phyloP scores from a whole-genome alignment of 2,888 invertebrate species.

The Drosophila buzzatii region DNA sequence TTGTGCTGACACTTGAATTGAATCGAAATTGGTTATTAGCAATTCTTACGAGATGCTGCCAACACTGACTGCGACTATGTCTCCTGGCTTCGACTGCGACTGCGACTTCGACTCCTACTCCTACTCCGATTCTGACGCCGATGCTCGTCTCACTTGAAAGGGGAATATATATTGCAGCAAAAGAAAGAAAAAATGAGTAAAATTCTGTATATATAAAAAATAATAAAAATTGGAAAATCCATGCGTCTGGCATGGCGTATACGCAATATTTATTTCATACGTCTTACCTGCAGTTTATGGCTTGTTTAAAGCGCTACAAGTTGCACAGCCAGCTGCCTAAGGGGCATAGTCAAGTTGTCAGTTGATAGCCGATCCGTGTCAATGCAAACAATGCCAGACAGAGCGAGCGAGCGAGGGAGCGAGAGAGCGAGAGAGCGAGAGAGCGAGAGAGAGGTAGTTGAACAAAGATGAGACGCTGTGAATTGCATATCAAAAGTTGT shows the following conservation, averaged over 20 bases:
- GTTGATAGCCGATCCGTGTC: conserved; percentile 65
- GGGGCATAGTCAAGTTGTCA: conserved; percentile 53
- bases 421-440: conserved; percentile 30
- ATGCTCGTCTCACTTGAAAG: conserved; percentile 61
- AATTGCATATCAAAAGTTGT: conserved; percentile 78
- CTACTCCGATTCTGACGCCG: not conserved
- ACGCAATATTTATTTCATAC: conserved; percentile 62
- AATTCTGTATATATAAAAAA: not conserved
- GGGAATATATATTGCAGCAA: conserved; percentile 58
- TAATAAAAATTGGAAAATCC: conserved; percentile 56
- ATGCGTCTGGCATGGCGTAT: conserved; percentile 17
- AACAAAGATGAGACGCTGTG: not conserved
- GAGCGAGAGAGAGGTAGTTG: conserved; percentile 20
- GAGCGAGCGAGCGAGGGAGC: conserved; percentile 11
- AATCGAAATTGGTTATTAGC: conserved; percentile 81
- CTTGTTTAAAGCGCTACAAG: conserved; percentile 63
- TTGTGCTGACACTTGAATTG: conserved; percentile 81
- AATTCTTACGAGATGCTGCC: conserved; percentile 70
- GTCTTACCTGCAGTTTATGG: conserved; percentile 44
- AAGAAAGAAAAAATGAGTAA: not conserved
- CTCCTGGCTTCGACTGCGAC: too few relatives aligned
- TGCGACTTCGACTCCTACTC: conserved; percentile 1
- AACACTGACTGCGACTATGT: conserved; percentile 7
- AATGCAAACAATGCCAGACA: conserved; percentile 67
- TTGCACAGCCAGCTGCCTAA: conserved; percentile 36